Base-by-base conservation (phyloP, 1,140 invertebrate genomes). In the Procambarus virginalis region DNA sequence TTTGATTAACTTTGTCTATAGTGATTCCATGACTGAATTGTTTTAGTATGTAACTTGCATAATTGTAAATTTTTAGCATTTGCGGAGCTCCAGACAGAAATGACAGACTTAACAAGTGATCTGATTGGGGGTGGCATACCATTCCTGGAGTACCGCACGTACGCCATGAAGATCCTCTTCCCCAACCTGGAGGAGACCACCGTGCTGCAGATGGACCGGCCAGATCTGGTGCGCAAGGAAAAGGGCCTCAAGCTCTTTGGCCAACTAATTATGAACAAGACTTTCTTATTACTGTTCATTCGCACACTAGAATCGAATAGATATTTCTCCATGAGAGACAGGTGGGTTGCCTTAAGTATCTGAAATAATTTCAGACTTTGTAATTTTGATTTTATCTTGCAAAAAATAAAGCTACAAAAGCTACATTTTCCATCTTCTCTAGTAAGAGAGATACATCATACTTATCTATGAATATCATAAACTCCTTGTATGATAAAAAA, bases 21-120 rank as follows among this genome's bases (percentile, higher is more conserved):
- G 51, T 55, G 51, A 55, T 9, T 12, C 51, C 12, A 55, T 55
- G 3, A 55, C 51, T 55, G 12, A 55, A 55, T 12, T 55, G 51
- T 34, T 34, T 34, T 34, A 55, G 12, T 55, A 12, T 55, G 8
- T 55, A 55, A 55, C 51, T 55, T 55, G 51, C 2, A 9, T 55
- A 12, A 8, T 55, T 55, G 8, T 55, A 55, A 55, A 55, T 55
- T 55, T 94, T 9, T 92, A 95, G 99, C 99, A 0, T 99, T 99
- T 95, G 98, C 99, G 73, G 99, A 99, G 94, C 94, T 99, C 64
- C 99, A 99, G 94, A 99, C 99, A 17, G 98, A 99, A 95, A 99
- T 99, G 97, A 99, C 99, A 45, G 99, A 99, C 94, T 94, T 99
- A 49, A 99, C 98, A 0, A 97, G 97, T 79, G 98, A 99, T 93